Evolutionary conservation across 2,797 vertebrate genomes (phyloP).

Genomic region (Micropoecilia bifurca): DNA sequence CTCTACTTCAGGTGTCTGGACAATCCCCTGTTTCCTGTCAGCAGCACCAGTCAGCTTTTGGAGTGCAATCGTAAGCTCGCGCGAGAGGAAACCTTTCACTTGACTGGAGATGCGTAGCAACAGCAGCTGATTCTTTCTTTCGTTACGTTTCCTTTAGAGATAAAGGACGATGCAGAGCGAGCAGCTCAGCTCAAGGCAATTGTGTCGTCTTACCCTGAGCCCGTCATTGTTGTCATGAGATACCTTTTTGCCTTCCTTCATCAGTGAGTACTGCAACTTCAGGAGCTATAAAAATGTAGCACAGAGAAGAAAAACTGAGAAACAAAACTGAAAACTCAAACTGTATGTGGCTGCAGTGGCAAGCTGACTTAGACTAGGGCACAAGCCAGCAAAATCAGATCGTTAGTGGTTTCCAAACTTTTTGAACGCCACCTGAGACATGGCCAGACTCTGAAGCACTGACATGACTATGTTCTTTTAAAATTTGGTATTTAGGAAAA

Average conservation of each 20-base stretch:
- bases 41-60: constrained; percentile 83
- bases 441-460: neutral
- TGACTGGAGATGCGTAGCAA: neutral
- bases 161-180: constrained; percentile 80
- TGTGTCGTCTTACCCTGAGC: constrained; percentile 76
- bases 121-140: constrained; percentile 17
- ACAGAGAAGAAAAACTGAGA: neutral
- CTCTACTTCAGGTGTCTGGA: constrained; percentile 88
- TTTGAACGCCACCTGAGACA: neutral
- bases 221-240: constrained; percentile 85
- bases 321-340: neutral
- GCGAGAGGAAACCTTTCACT: neutral
- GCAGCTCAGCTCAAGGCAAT: constrained; percentile 79
- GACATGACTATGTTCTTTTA: neutral
- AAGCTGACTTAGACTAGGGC: neutral
- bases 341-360: neutral
- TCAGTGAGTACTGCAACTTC: constrained; percentile 83
- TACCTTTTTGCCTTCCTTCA: constrained; percentile 92
- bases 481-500: neutral
- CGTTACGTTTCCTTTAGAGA: constrained; percentile 72
- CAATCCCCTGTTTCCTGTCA: constrained; percentile 85
- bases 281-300: neutral
- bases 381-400: neutral
- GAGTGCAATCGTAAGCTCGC: constrained; percentile 78
- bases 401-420: neutral